Evolutionary conservation across 2,797 vertebrate genomes (phyloP), one percentile per base, ranked within the genome.

Genomic region (Fistularia commersonii): DNA sequence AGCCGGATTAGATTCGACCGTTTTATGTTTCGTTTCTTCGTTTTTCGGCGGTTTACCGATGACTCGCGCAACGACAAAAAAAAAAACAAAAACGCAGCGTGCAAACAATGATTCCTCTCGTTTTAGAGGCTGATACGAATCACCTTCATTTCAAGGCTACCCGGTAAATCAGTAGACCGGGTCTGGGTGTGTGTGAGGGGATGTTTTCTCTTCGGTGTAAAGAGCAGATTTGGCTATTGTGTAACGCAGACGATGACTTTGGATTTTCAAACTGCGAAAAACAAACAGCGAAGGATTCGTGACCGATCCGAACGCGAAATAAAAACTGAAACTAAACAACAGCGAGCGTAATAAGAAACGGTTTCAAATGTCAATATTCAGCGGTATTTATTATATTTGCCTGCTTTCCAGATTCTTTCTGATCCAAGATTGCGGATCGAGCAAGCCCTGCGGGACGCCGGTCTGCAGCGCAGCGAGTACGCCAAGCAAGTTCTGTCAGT

Each of bases 361-460:
- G 23, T 4, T 23, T 2, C 41, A 55, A 58, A 62, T 39, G 51
- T n/a, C 13, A 58, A 40, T 37, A 51, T 72, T 71, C 14, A 67
- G 11, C n/a, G 6, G 36, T 8, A 14, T 15, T 14, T 31, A 9
- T 6, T 51, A 8, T 37, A 36, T 12, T 35, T 7, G 71, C 84
- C 72, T 67, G 72, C 82, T 55, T 69, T 76, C 57, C 89, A 99
- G 96, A 93, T 98, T 57, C 80, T 92, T 72, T 91, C 94, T 64
- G 96, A 99, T 73, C 93, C 91, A 3, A 90, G 96, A 71, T 70
- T 98, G 41, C 91, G 93, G 50, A 76, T 93, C 0, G 95, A 98
- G 68, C 86, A 91, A 46, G 94, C 93, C 1, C 92, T 99, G 34
- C 86, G 95, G 48, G 87, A 92, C 55, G 95, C 92, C n/a, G 95